Percentiles rank a stretch among this genome's conserved stretches.
phyloP scores from a whole-genome alignment of 2,797 vertebrate species.

The Sylvia borin region DNA sequence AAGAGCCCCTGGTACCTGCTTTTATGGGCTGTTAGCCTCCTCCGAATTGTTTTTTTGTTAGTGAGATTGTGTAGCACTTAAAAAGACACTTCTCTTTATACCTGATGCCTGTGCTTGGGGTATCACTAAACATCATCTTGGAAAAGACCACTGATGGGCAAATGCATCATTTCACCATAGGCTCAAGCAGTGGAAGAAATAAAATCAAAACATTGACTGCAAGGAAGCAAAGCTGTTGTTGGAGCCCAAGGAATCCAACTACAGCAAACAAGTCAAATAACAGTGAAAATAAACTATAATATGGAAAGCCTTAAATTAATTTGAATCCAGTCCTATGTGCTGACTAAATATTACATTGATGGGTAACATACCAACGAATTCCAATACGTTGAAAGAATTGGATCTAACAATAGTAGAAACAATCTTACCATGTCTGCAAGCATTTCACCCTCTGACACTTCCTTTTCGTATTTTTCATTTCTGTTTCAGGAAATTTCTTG shows the following conservation, averaged over 20 bases:
- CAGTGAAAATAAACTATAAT: background rate
- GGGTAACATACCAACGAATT: background rate
- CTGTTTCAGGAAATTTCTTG: background rate
- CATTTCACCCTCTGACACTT: background rate
- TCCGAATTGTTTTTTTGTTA: background rate
- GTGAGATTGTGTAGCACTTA: background rate
- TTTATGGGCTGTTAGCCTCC: background rate
- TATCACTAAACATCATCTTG: background rate
- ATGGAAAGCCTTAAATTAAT: background rate
- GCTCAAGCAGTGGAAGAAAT: background rate
- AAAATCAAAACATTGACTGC: background rate
- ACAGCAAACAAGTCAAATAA: background rate
- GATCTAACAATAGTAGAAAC: background rate
- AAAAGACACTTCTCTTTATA: background rate
- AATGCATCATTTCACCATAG: background rate
- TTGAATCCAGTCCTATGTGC: background rate
- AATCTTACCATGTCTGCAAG: fast-evolving
- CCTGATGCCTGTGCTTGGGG: background rate
- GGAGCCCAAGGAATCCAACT: background rate
- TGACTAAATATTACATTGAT: background rate
- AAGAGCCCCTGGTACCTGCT: background rate
- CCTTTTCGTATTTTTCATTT: background rate
- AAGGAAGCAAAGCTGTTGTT: background rate
- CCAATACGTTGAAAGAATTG: background rate
- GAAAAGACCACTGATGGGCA: background rate